These are phyloP conservation scores for Lithosia quadra DNA, from an alignment of 2,888 invertebrate genomes.

Conservation along the genomic window DNA sequence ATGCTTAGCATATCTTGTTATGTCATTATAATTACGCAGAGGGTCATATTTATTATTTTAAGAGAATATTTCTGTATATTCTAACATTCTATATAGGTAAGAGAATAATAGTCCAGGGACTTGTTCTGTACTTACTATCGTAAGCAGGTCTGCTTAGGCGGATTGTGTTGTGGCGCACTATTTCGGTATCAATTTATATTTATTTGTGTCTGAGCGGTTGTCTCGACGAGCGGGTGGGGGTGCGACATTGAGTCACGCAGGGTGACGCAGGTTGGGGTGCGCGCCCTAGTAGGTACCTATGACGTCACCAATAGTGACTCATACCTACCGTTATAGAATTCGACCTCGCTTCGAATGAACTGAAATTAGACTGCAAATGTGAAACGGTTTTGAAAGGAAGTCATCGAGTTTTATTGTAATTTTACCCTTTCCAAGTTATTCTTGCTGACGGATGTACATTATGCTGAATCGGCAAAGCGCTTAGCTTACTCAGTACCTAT, in stretches of 20 bases:
- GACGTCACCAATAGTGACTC: conserved; percentile 75
- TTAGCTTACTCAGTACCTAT: neutral
- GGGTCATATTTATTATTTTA: no score
- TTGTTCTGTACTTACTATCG: neutral
- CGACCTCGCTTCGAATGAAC: conserved; percentile 48
- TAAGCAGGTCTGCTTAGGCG: conserved; percentile 14
- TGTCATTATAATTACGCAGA: no score
- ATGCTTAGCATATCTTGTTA: no score
- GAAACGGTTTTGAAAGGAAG: conserved; percentile 47
- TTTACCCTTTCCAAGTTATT: conserved; percentile 46
- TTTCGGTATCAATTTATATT: conserved; percentile 60
- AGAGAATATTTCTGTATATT: no score
- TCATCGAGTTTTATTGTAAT: conserved; percentile 50
- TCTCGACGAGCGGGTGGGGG: conserved; percentile 59
- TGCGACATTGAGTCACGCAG: conserved; percentile 69
- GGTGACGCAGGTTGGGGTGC: conserved; percentile 71
- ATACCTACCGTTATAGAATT: conserved; percentile 64
- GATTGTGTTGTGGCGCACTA: conserved; percentile 34
- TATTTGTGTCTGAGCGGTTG: conserved; percentile 63
- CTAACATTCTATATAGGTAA: no score
- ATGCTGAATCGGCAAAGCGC: conserved; percentile 2
- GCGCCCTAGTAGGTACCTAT: conserved; percentile 67
- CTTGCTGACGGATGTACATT: conserved; percentile 23
- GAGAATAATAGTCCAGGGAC: neutral
- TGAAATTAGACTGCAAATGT: conserved; percentile 47